Evolutionary conservation across 30 jellyfish, hydroid and myxozoan genomes (phyloP), one percentile per base, ranked within the genome.

Genomic region (Morbakka virulenta): DNA sequence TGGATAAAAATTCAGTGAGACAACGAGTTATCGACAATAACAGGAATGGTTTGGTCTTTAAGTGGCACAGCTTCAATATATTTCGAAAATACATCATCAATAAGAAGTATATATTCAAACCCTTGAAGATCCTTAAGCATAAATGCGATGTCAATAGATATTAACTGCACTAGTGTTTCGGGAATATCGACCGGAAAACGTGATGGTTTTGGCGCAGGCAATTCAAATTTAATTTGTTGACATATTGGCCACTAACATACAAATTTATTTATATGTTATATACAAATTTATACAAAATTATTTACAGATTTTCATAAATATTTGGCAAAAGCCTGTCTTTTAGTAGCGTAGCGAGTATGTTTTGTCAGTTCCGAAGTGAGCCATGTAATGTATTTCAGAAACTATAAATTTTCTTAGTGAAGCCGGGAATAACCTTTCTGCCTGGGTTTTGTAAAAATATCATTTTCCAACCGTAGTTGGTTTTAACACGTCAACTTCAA

Each of bases 21-120:
- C 28, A 79, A 67, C 41, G 67, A 29, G 21, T 81, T 75, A 34
- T 64, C 81, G 32, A 79, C 75, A 4, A 66, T 72, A 25, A 64
- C 35, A 2, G 91, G 78, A 14, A 83, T 74, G 35, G 91, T 65
- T 49, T 80, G 91, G 62, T 80, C 81, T 50, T 67, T 65, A 24
- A 81, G 61, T 32, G 87, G 93, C 2, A 81, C 80, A 9, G 93
- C 93, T 31, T 81, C 77, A 33, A 79, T 50, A 52, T 12, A 64
- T 49, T 67, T 67, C 21, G 93, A 81, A 62, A 81, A 81, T 27
- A 57, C 47, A 57, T 81, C 88, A 3, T 47, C 88, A 62, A 77
- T 63, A 4, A 64, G 52, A 14, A 77, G 72, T 22, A 77, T 3
- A 63, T 64, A 77, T 33, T 48, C 32, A 52, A 14, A 77, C 1